Conservation (phyloP, 2,888 invertebrate genomes). For the Drosophila vallismaia region DNA sequence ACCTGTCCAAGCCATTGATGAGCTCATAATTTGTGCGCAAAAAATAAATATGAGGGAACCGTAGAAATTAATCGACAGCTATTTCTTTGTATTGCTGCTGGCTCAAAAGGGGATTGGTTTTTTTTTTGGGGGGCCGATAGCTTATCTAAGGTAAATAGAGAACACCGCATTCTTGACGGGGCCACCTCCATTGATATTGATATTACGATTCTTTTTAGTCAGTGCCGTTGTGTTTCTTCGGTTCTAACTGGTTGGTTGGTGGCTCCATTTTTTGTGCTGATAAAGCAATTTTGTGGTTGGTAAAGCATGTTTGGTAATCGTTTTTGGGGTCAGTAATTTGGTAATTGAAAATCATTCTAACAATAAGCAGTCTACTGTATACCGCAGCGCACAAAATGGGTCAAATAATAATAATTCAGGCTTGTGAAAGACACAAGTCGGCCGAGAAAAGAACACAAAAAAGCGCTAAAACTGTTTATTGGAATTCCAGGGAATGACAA, state of each 20-base stretch:
- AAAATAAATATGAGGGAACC: constrained; percentile 23
- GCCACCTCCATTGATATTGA: constrained; percentile 25
- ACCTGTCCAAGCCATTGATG: constrained; percentile 41
- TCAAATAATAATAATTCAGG: constrained; percentile 34
- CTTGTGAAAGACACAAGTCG: constrained; percentile 2
- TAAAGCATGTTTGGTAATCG: constrained; percentile 42
- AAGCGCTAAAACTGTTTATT: constrained; percentile 31
- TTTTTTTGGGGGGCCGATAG: constrained; percentile 45
- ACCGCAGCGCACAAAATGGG: constrained; percentile 47
- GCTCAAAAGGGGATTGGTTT: constrained; percentile 8
- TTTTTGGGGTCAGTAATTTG: constrained; percentile 70
- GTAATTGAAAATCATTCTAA: constrained; percentile 63
- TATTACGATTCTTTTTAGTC: constrained; percentile 2
- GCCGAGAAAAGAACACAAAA: constrained; percentile 23
- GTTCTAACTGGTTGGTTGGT: constrained; percentile 13
- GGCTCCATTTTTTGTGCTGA: constrained; percentile 32
- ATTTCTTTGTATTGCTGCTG: constrained; percentile 10
- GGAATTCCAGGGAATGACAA: constrained; percentile 36
- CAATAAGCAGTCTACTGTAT: constrained; percentile 8
- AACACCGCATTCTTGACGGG: constrained; percentile 5
- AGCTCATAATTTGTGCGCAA: constrained; percentile 38
- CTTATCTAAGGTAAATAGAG: constrained; percentile 59
- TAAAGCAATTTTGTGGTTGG: constrained; percentile 43
- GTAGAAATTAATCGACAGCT: constrained; percentile 20
- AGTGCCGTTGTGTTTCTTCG: neutral